Evolutionary conservation across 2,113 vertebrate species (phyloP), one percentile per base, ranked within the genome.

Genomic region (Jacana jacana): DNA sequence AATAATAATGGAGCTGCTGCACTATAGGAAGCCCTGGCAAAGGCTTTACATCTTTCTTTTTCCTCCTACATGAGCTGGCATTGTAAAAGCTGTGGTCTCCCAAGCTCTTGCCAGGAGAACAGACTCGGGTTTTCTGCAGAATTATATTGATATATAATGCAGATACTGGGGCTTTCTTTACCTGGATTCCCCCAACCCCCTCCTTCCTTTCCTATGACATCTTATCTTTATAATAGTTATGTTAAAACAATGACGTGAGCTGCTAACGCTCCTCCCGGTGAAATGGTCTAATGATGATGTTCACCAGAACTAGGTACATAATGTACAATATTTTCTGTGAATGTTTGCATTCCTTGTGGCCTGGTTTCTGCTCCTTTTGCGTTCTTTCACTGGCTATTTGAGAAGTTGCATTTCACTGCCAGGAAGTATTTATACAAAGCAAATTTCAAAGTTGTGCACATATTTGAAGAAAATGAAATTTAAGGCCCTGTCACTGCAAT

Each of bases 391-490:
- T 95, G 89, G 75, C 84, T 92, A 89, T 95, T 94, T 70, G 64
- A 92, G 88, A 88, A 96, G 93, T 87, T 91, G 75, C 81, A 49
- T 97, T 91, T 96, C 93, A 94, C 93, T 96, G 96, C 91, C 93
- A 95, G 68, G 54, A 76, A 85, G 88, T 95, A 89, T 95, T 96
- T 95, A 93, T 92, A 82, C 69, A 95, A 78, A 82, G 83, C 91
- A 93, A 95, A 87, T 96, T 95, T 96, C 88, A 81, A 92, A 96
- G 81, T 96, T 96, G 77, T 79, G 88, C 88, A 76, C 81, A 65
- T 92, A 82, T 92, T 95, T 95, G 93, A 95, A 91, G 96, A 94
- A 97, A 96, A 94, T 86, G 86, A 91, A 96, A 95, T 96, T 94
- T 92, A 92, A 91, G 81, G 77, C 65, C 61, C 83, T 93, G 86